Base-by-base conservation (phyloP, 2,113 vertebrate species). In the Oncorhynchus keta region DNA sequence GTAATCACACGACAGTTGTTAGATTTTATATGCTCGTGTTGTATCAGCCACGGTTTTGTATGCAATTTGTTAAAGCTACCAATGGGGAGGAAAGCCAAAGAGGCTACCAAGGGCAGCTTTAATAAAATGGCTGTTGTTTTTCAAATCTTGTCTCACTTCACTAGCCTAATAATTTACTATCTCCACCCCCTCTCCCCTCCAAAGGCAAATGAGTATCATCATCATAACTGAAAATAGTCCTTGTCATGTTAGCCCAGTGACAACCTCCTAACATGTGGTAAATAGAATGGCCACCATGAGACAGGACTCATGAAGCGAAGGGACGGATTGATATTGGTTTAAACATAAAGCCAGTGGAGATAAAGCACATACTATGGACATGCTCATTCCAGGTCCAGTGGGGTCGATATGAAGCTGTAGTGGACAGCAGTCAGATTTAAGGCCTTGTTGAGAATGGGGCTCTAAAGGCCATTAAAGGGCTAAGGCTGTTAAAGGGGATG, bases 401-500 rank as follows among this genome's bases (percentile, higher is more conserved):
- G n/a, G 74, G 70, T 78, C 73, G 26, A 28, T 55, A 51, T 65
- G 48, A 76, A 74, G 67, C 45, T 49, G 45, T 68, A 72, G 11
- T 28, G n/a, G 24, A 78, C 67, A 71, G 30, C 61, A 5, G 30
- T 70, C 57, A 62, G 62, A 74, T 79, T 74, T 30, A 68, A 81
- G 73, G 69, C 64, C 74, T 49, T 64, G 7, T 51, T 76, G 61
- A 22, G 70, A 82, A 70, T 9, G 51, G 51, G 14, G 80, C 65
- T n/a, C 68, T 74, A 62, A 30, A 72, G 49, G 51, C 70, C 32
- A 74, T 74, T 65, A 74, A 51, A 65, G n/a, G 61, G 39, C 59
- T 22, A 22, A 59, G 68, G 74, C 81, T 35, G 68, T 77, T 81
- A 72, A 81, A 74, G 72, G 48, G 69, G 75, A 39, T 70, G 18